These are phyloP conservation scores for Schmidtea mediterranea DNA, from an alignment of 1,140 invertebrate genomes.

Conservation along the genomic window DNA sequence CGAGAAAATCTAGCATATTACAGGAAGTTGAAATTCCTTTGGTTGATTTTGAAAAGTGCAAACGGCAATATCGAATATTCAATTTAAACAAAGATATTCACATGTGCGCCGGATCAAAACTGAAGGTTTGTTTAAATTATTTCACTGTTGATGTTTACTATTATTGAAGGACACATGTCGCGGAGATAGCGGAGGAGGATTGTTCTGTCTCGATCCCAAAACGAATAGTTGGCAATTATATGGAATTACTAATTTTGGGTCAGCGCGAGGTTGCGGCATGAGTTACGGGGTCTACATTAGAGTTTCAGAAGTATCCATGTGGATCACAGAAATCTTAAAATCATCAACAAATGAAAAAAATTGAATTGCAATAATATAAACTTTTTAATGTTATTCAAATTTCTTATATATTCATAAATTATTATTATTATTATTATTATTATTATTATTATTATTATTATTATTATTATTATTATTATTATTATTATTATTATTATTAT, in stretches of 20 bases:
- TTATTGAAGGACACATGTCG: constrained; percentile 31
- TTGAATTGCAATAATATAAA: too few relatives aligned
- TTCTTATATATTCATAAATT: too few relatives aligned
- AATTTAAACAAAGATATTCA: constrained; percentile 36
- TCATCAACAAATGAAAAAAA: not conserved
- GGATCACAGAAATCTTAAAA: constrained; percentile 38
- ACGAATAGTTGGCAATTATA: constrained; percentile 40
- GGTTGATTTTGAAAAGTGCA: constrained; percentile 39
- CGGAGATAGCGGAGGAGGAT: constrained; percentile 40
- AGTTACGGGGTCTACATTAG: constrained; percentile 72
- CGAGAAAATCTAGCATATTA: constrained; percentile 18
- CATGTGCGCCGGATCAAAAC: constrained; percentile 33
- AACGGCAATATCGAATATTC: constrained; percentile 19
- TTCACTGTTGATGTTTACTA: not conserved
- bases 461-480: too few relatives aligned
- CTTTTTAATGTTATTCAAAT: too few relatives aligned
- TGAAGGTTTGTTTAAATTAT: constrained; percentile 11
- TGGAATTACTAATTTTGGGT: constrained; percentile 73
- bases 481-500: too few relatives aligned
- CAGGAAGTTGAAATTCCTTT: constrained; percentile 67
- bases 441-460: too few relatives aligned
- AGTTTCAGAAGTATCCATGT: constrained; percentile 52
- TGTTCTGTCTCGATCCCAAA: constrained; percentile 32
- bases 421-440: too few relatives aligned
- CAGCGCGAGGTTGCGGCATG: constrained; percentile 59